These are phyloP conservation scores for Pectinophora gossypiella DNA, from an alignment of 1,140 invertebrate genomes.

Conservation along the genomic window DNA sequence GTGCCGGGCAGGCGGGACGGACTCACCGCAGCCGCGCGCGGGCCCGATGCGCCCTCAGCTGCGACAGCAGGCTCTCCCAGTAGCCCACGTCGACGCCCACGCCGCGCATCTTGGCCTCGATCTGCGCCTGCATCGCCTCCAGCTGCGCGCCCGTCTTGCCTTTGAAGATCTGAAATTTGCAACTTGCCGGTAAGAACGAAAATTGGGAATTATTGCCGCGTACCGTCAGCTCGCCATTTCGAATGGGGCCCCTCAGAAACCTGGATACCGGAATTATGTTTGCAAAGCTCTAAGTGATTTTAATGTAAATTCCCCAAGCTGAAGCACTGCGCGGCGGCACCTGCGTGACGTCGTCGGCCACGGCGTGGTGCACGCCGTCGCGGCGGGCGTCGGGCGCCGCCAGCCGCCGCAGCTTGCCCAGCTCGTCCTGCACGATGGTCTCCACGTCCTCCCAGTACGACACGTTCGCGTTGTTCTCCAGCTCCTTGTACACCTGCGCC, in stretches of 20 bases:
- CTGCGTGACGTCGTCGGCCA: slow-evolving; percentile 90
- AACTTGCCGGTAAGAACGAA: no score
- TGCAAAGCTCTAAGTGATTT: no score
- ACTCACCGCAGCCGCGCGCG: not conserved
- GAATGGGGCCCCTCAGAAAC: no score
- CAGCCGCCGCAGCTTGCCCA: slow-evolving; percentile 89
- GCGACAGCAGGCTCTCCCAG: slow-evolving; percentile 96
- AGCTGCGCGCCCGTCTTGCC: slow-evolving; percentile 94
- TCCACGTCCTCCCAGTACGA: slow-evolving; percentile 98
- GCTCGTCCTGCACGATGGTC: slow-evolving; percentile 96
- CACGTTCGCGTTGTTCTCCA: slow-evolving; percentile 90
- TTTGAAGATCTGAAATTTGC: slow-evolving; percentile 89
- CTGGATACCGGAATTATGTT: no score
- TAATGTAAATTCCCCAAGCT: no score
- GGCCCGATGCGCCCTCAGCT: slow-evolving; percentile 82
- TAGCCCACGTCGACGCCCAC: slow-evolving; percentile 97
- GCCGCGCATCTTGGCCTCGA: slow-evolving; percentile 91
- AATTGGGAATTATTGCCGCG: not conserved
- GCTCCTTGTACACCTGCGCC: slow-evolving; percentile 85
- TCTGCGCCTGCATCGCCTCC: slow-evolving; percentile 87
- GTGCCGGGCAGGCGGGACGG: not conserved
- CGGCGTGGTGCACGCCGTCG: slow-evolving; percentile 95
- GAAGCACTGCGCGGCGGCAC: slow-evolving; percentile 28
- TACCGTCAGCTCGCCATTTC: no score
- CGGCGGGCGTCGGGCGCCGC: slow-evolving; percentile 81